phyloP scores from a whole-genome alignment of 2,113 vertebrate genomes.

The Helogale parvula region DNA sequence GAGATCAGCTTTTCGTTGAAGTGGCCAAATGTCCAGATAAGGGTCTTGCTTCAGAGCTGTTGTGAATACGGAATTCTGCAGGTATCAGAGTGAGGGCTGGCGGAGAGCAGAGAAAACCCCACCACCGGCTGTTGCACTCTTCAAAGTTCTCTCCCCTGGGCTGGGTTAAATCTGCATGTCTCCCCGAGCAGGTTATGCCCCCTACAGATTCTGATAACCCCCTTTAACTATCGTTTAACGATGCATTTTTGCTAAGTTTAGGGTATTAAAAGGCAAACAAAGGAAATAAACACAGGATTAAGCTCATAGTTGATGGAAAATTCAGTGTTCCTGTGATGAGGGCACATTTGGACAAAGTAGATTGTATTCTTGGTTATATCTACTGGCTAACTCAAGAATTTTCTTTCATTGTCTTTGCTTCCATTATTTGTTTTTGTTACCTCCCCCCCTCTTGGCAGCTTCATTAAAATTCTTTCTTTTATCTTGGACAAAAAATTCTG shows the following conservation, averaged over 20 bases:
- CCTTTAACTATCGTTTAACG: background rate
- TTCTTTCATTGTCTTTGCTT: background rate
- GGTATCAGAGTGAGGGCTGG: background rate
- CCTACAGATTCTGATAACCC: background rate
- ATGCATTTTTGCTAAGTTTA: background rate
- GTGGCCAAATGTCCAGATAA: slow-evolving; percentile 50
- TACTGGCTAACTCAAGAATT: background rate
- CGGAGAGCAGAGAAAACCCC: background rate
- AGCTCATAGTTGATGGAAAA: background rate
- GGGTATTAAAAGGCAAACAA: slow-evolving; percentile 18
- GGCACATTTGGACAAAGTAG: background rate
- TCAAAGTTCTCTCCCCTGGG: background rate
- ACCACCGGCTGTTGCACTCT: too few species aligned
- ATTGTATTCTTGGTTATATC: background rate
- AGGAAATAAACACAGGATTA: slow-evolving; percentile 9
- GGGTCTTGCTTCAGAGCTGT: slow-evolving; percentile 33
- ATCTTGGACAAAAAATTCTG: background rate
- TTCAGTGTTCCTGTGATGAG: background rate
- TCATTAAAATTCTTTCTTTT: slow-evolving; percentile 15
- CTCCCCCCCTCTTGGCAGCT: background rate
- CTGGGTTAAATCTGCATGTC: background rate
- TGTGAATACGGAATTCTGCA: background rate
- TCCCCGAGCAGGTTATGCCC: background rate
- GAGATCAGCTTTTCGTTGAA: slow-evolving; percentile 41
- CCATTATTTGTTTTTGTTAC: background rate